phyloP scores from a whole-genome alignment of 2,888 invertebrate genomes.

The Pristionchus entomophagus region DNA sequence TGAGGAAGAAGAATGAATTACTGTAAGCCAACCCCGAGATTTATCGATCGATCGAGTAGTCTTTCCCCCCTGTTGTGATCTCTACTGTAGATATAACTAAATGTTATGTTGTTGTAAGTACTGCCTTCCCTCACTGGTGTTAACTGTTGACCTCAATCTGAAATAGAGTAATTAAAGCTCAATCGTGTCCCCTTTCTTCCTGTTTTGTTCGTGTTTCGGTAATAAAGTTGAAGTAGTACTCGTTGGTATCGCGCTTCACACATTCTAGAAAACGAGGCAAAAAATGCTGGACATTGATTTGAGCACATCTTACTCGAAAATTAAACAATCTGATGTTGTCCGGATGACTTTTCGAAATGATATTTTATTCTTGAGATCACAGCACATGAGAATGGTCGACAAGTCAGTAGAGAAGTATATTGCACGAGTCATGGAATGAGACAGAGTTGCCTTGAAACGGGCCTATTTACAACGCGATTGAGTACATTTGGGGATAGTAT shows the following conservation, averaged over 20 bases:
- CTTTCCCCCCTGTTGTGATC: not conserved
- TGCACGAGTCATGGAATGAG: constrained; percentile 5
- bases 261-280: not conserved
- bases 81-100: not conserved
- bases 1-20: not conserved
- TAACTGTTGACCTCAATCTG: not conserved
- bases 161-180: not conserved
- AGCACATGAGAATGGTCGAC: not conserved
- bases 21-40: not conserved
- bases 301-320: too few species aligned
- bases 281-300: too few species aligned
- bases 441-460: not conserved
- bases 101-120: not conserved
- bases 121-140: not conserved
- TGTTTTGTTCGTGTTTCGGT: not conserved
- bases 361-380: constrained; percentile 2
- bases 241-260: not conserved
- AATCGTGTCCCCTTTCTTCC: not conserved
- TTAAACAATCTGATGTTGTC: too few species aligned
- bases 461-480: not conserved
- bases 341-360: too few species aligned
- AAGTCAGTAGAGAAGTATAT: constrained; percentile 1
- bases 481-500: too few species aligned
- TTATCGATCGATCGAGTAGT: not conserved
- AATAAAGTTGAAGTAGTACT: not conserved